Conservation (phyloP, 2,113 vertebrate species). For the Rhabdomys dilectus region DNA sequence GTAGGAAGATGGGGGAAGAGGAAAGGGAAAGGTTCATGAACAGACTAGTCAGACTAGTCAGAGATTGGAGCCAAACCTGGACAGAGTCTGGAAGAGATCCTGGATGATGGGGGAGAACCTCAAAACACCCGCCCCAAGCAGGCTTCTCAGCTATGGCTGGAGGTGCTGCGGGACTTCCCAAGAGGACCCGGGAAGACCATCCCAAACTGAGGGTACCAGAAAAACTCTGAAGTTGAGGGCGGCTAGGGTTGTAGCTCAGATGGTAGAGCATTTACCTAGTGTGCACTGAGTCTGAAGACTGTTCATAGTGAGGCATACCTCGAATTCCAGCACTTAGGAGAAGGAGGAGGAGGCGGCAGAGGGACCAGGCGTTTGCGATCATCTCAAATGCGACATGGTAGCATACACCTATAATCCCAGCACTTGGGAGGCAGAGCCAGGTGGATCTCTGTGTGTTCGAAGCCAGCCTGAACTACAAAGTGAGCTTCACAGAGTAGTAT, state of each 20-base stretch:
- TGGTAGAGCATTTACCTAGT: background rate
- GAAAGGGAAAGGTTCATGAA: background rate
- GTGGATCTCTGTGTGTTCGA: background rate
- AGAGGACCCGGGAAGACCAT: background rate
- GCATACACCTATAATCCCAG: background rate
- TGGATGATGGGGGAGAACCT: background rate
- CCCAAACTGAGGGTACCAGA: background rate
- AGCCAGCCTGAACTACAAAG: background rate
- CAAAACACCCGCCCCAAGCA: background rate
- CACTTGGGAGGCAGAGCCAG: background rate
- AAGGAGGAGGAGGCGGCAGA: background rate
- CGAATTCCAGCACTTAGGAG: background rate
- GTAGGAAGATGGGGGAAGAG: too few species aligned
- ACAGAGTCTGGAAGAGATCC: too few species aligned
- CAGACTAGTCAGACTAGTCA: background rate
- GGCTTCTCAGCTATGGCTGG: background rate
- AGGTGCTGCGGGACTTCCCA: background rate
- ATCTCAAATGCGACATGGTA: background rate
- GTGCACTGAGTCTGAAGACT: background rate
- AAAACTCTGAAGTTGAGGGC: background rate
- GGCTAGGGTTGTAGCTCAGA: background rate
- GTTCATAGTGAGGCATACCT: background rate
- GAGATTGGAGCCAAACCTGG: too few species aligned
- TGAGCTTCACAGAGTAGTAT: background rate
- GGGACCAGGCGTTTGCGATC: background rate